These are phyloP conservation scores for Apteryx owenii DNA, from an alignment of 2,113 vertebrate species.

Conservation along the genomic window DNA sequence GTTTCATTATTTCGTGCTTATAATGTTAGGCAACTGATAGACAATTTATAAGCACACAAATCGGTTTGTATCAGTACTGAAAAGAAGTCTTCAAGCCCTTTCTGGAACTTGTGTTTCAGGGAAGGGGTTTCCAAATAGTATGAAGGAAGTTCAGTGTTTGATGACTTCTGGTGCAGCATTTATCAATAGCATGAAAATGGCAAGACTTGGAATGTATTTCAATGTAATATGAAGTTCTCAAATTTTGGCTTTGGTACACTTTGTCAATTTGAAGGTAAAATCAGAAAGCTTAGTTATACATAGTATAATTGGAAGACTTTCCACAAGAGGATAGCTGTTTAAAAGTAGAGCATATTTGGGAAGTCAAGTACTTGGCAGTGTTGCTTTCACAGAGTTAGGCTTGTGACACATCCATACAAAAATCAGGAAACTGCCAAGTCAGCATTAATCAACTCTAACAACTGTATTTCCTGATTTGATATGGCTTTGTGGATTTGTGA, in stretches of 20 bases:
- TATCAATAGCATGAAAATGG: background rate
- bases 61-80: background rate
- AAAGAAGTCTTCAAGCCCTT: background rate
- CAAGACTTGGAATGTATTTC: background rate
- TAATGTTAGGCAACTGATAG: background rate
- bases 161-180: background rate
- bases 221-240: background rate
- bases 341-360: background rate
- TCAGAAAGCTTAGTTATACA: background rate
- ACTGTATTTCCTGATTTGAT: background rate
- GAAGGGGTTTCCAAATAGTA: background rate
- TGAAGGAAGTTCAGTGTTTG: background rate
- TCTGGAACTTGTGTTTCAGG: background rate
- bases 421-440: background rate
- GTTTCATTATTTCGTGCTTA: background rate
- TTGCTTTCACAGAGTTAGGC: background rate
- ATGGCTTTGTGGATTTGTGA: background rate
- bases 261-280: background rate
- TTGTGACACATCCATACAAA: background rate
- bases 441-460: conserved; percentile 1
- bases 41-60: background rate
- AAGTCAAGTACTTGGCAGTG: background rate
- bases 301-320: background rate
- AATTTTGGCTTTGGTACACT: background rate
- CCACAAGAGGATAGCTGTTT: background rate